Percentiles rank a stretch among this genome's conserved stretches.
Conservation (phyloP, 2,888 invertebrate species). For the Agrotis puta region DNA sequence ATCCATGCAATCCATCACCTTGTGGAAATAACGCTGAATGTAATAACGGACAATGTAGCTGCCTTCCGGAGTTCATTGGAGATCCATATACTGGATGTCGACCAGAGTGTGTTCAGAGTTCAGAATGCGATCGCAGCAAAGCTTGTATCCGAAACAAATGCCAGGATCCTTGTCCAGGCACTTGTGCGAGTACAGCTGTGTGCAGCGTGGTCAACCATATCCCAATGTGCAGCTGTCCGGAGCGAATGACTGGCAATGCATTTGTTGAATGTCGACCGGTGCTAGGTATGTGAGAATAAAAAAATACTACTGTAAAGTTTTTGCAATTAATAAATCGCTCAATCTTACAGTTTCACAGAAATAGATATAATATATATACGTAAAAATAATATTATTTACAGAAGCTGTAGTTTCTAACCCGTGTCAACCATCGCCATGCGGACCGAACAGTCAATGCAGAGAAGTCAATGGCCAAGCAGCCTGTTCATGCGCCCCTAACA, state of each 20-base stretch:
- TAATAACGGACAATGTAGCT: conserved; percentile 93
- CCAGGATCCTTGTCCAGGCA: conserved; percentile 94
- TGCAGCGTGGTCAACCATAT: conserved; percentile 93
- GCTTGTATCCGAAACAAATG: conserved; percentile 95
- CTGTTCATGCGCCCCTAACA: conserved; percentile 93
- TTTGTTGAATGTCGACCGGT: conserved; percentile 92
- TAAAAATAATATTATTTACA: conserved; percentile 71
- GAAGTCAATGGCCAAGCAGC: conserved; percentile 92
- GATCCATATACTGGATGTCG: conserved; percentile 94
- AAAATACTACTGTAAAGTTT: not conserved
- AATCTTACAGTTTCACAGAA: not conserved
- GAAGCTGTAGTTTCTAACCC: conserved; percentile 90
- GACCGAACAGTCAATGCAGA: conserved; percentile 92
- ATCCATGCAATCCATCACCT: conserved; percentile 93
- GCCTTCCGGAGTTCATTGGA: conserved; percentile 94
- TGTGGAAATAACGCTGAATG: conserved; percentile 94
- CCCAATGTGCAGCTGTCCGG: conserved; percentile 92
- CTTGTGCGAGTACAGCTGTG: conserved; percentile 94
- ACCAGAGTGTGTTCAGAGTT: conserved; percentile 95
- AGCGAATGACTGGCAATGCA: conserved; percentile 93
- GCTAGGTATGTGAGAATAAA: conserved; percentile 81
- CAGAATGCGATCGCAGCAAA: conserved; percentile 93
- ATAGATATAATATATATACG: not conserved
- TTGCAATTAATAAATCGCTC: not conserved
- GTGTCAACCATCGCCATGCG: conserved; percentile 93